Base-by-base conservation (phyloP, 2,888 invertebrate genomes). In the Coelopa pilipes region DNA sequence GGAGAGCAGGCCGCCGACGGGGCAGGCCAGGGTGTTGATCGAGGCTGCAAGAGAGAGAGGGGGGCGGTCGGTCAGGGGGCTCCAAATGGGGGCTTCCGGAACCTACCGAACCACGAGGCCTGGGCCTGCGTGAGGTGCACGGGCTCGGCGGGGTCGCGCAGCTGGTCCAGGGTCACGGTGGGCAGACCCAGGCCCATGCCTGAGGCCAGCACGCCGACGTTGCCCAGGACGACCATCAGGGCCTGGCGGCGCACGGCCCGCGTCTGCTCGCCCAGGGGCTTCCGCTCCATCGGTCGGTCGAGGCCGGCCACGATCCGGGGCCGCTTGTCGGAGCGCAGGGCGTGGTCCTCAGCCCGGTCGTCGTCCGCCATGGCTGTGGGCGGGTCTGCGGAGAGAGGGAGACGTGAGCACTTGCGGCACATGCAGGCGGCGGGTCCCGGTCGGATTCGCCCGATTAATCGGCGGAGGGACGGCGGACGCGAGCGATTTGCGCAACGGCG, bases 151-250 rank as follows among this genome's bases (percentile, higher is more conserved):
- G 78, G 66, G 73, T 82, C 81, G 5, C 76, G 84, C 10, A 88
- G 79, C 63, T 86, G 84, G 3, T 73, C 67, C 45, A 85, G 71
- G 1, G 84, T 82, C 1, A 88, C 82, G 1, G 88, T 84, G 34
- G 88, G 88, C 71, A 86, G 77, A 10, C 86, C 87, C 60, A 88
- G 53, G 0, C 80, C 82, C 81, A 88, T 84, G 0, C 88, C 88
- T 5, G 81, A 80, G 1, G 87, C 83, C 12, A 88, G 66, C 15
- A 87, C 76, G 4, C 87, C 85, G 63, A 87, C 70, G 74, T 88
- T 88, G 21, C 85, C 85, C 53, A 88, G 74, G 65, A 87, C 76
- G 13, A 85, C 85, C 83, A 87, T 87, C 1, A 80, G 75, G 0
- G 83, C 83, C 75, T 87, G 87, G 45, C 87, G 83, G 2, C 81